Evolutionary conservation across 2,888 invertebrate genomes (phyloP).

Genomic region (Tachystola acroxantha): DNA sequence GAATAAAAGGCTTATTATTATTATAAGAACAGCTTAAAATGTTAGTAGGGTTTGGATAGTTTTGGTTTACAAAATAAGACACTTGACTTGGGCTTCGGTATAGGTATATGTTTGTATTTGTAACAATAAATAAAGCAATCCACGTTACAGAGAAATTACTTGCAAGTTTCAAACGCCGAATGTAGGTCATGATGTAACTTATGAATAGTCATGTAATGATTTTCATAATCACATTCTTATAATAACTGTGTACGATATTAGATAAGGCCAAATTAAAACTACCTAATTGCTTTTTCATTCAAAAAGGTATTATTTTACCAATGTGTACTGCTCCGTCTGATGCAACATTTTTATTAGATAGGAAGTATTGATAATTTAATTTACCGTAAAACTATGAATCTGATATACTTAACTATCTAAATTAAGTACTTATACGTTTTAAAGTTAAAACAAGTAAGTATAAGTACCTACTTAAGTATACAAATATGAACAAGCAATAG

Average conservation of each 20-base stretch:
- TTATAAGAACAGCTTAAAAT: no score
- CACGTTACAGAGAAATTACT: constrained; percentile 36
- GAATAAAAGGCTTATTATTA: no score
- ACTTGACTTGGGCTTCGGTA: no score
- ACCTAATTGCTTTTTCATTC: constrained; percentile 27
- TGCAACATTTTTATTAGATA: neutral
- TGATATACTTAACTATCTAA: no score
- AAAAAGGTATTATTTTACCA: constrained; percentile 11
- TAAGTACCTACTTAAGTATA: no score
- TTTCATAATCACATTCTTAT: constrained; percentile 57
- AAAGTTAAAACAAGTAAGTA: no score
- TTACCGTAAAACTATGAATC: constrained; percentile 1
- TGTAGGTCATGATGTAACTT: constrained; percentile 61
- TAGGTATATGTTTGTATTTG: no score
- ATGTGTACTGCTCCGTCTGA: constrained; percentile 2
- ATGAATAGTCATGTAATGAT: constrained; percentile 49
- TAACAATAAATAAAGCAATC: neutral
- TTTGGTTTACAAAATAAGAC: no score
- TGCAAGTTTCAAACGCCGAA: constrained; percentile 33
- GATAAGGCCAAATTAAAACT: constrained; percentile 33
- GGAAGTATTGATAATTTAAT: neutral
- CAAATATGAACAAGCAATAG: no score
- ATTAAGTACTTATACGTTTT: no score
- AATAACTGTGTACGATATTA: constrained; percentile 32
- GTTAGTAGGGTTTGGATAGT: no score